phyloP scores from a whole-genome alignment of 2,113 vertebrate genomes.

The Tachysurus fulvidraco region DNA sequence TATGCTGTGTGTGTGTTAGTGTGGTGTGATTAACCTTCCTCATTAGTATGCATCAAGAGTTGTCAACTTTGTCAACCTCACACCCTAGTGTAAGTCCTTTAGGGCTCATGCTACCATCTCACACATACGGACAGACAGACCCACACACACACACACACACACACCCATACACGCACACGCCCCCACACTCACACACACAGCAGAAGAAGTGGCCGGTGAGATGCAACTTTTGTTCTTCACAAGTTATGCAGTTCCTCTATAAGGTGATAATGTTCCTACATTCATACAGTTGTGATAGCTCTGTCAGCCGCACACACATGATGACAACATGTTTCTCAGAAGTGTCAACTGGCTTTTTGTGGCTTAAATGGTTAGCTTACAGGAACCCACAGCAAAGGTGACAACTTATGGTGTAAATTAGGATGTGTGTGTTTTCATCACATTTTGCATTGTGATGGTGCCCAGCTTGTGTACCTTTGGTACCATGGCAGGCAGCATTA shows the following conservation, averaged over 20 bases:
- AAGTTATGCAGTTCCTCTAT: conserved; percentile 42
- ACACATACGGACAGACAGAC: too few relatives aligned
- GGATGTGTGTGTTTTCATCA: not conserved
- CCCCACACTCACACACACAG: not conserved
- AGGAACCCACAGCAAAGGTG: conserved; percentile 23
- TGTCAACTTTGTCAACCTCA: conserved; percentile 59
- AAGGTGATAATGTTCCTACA: conserved; percentile 13
- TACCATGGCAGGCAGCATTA: not conserved
- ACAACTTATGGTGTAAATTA: not conserved
- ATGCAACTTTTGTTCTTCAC: conserved; percentile 5
- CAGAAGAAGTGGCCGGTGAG: conserved; percentile 9
- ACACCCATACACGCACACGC: not conserved
- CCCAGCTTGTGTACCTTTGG: not conserved
- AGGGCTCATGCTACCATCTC: not conserved
- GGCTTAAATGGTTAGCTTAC: not conserved
- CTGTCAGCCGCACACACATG: conserved; percentile 25
- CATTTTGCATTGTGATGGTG: not conserved
- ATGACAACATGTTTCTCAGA: conserved; percentile 31
- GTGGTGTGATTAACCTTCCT: conserved; percentile 62
- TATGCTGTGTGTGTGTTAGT: conserved; percentile 38
- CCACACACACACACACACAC: not conserved
- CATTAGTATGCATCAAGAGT: conserved; percentile 63
- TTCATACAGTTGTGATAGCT: not conserved
- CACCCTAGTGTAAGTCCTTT: conserved; percentile 60
- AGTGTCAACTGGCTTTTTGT: conserved; percentile 21